Base-by-base conservation (phyloP, 2,888 invertebrate species). In the Ornithoptera priamus region DNA sequence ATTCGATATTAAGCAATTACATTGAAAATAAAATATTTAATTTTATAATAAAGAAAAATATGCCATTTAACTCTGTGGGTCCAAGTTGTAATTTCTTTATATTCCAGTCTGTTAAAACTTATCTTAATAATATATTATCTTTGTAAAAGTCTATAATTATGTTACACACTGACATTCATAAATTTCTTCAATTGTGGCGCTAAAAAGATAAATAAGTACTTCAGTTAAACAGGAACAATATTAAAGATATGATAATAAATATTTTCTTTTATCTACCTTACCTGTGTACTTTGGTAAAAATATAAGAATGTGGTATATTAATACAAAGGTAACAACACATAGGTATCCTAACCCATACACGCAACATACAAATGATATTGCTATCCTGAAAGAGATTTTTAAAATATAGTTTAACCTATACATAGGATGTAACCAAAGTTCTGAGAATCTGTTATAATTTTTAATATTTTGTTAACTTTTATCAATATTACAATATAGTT, bases 331-430 rank as follows among this genome's bases (percentile, higher is more conserved):
- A 62, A 93, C 89, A 17, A 93, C 85, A 15, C 93, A 77, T 46
- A 91, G 83, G 73, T 90, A 92, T 62, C 90, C 90, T 65, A 87
- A 71, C 50, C 85, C 90, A 78, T 94, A 94, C 4, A 92, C 84
- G 59, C 94, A 93, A 61, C 93, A 85, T 3, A 94, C 93, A 80
- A 95, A 95, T 62, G 92, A 92, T 72, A 94, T 75, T 20, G 94
- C 90, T 72, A 90, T 83, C 67, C 94, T 95, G 86, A 56, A 92
- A 92, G 69, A 66, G 71, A 75, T 75, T 24, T 74, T 30, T 71
- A 8, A 17, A n/a, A 50, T 46, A 15, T 46, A 18, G 6, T 53
- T 53, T 53, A 18, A 3, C 18, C 18, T 53, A n/a, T n/a, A 53
- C 18, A 53, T 46, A 15, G 24, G 30, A 30, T 30, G 30, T 30